Evolutionary conservation across 1,140 invertebrate species (phyloP).

Genomic region (Drusus annulatus): DNA sequence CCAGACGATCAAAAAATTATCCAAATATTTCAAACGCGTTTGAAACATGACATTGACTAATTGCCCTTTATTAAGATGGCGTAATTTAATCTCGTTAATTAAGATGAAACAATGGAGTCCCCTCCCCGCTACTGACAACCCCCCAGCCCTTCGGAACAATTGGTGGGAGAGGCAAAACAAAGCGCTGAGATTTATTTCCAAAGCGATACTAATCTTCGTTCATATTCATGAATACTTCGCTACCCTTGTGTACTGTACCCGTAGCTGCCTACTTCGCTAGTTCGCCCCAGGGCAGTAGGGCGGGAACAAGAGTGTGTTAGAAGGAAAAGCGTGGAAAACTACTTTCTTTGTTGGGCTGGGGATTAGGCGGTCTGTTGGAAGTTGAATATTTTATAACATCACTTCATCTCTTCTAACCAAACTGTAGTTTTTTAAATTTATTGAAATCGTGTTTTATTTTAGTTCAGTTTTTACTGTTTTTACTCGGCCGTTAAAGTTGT

Average conservation of each 20-base stretch:
- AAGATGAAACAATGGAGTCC: slow-evolving; percentile 59
- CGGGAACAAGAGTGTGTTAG: background rate
- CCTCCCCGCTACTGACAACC: background rate
- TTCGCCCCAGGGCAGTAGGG: background rate
- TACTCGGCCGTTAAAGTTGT: too few species aligned
- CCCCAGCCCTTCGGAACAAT: slow-evolving; percentile 43
- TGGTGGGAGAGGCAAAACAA: slow-evolving; percentile 55
- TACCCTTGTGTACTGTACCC: too few species aligned
- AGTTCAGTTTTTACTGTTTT: too few species aligned
- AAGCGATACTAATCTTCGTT: slow-evolving; percentile 59
- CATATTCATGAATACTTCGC: slow-evolving; percentile 56
- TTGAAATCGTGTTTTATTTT: too few species aligned
- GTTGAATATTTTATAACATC: too few species aligned
- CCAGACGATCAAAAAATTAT: slow-evolving; percentile 32
- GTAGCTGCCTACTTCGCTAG: too few species aligned
- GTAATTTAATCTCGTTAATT: slow-evolving; percentile 59
- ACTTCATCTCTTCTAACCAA: too few species aligned
- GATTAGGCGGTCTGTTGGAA: too few species aligned
- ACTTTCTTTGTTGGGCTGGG: too few species aligned
- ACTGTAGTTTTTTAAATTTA: too few species aligned
- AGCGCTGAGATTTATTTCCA: slow-evolving; percentile 58
- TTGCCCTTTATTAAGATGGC: slow-evolving; percentile 58
- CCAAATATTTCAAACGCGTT: slow-evolving; percentile 31
- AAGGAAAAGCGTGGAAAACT: too few species aligned
- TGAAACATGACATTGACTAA: slow-evolving; percentile 58